Evolutionary conservation across 2,113 vertebrate genomes (phyloP), one percentile per base, ranked within the genome.

Genomic region (Tachuris rubrigastra): DNA sequence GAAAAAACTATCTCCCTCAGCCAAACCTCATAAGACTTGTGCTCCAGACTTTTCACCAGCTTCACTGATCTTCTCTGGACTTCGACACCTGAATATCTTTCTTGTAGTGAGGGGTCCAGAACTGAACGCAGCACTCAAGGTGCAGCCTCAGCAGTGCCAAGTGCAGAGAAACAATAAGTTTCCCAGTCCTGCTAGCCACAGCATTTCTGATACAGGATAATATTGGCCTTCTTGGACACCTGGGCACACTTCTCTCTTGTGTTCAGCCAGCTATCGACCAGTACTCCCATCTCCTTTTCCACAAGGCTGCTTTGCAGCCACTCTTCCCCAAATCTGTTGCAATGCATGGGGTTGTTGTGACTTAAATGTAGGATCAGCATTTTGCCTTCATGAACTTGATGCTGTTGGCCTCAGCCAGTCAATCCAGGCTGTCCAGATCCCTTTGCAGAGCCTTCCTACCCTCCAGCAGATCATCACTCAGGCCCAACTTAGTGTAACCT

Each of bases 251-350:
- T 8, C 28, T 82, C 46, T 4, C 20, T 47, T 30, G 6, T 27
- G 19, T 46, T 46, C 53, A 53, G 2, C 19, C 28, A 19, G 17
- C 0, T 1, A 12, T 27, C 18, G 17, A 27, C 9, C 46, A 35
- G 28, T 4, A 35, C 7, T 21, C 21, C 17, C 14, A 35, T 11
- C 11, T 35, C 12, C 30, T 35, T 4, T 47, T 69, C 47, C 47
- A 9, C 17, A 21, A 22, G 24, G 7, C 20, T 46, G 10, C 4
- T 12, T 55, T 83, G 20, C 47, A 76, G 18, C 7, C 1, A 1
- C 25, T 69, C 18, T 55, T 55, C 3, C 12, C 17, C n/a, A 41
- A 15, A 21, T 14, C n/a, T 35, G 13, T 47, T 60, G n/a, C 10
- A 5, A 18, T 27, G 8, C 4, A 25, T 42, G 25, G 25, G 4